These are phyloP conservation scores for Zophobas atratus DNA, from an alignment of 1,140 invertebrate genomes.

Conservation along the genomic window DNA sequence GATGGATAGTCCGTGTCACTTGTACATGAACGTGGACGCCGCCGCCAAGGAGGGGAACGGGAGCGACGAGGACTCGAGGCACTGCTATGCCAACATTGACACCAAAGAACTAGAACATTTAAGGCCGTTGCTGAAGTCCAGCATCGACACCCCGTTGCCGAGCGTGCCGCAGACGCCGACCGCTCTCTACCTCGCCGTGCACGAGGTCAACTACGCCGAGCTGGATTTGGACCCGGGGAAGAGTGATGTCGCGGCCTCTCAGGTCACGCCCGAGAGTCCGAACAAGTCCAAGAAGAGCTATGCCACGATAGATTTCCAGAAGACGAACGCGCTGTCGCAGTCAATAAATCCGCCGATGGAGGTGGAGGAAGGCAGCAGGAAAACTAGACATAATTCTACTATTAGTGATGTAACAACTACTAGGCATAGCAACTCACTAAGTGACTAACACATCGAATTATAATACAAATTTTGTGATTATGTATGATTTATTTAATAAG, in stretches of 20 bases:
- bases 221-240: conserved; percentile 78
- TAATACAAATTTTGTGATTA: conserved; percentile 37
- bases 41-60: conserved; percentile 57
- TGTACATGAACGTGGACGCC: conserved; percentile 80
- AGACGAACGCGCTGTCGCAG: conserved; percentile 88
- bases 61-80: conserved; percentile 67
- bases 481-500: conserved; percentile 25
- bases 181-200: conserved; percentile 67
- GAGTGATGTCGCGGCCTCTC: conserved; percentile 53
- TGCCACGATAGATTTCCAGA: conserved; percentile 94
- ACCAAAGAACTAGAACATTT: conserved; percentile 73
- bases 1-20: conserved; percentile 68
- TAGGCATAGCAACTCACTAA: conserved; percentile 73
- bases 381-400: conserved; percentile 78
- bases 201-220: conserved; percentile 84
- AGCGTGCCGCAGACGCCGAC: conserved; percentile 69
- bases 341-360: conserved; percentile 72
- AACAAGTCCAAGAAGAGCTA: conserved; percentile 81
- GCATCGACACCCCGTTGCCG: conserved; percentile 43
- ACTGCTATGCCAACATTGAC: conserved; percentile 79
- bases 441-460: conserved; percentile 69
- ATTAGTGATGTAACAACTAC: conserved; percentile 70
- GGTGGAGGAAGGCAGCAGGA: conserved; percentile 74
- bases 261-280: conserved; percentile 71
- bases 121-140: conserved; percentile 65